phyloP scores from a whole-genome alignment of 2,113 vertebrate genomes.

The Saguinus midas region DNA sequence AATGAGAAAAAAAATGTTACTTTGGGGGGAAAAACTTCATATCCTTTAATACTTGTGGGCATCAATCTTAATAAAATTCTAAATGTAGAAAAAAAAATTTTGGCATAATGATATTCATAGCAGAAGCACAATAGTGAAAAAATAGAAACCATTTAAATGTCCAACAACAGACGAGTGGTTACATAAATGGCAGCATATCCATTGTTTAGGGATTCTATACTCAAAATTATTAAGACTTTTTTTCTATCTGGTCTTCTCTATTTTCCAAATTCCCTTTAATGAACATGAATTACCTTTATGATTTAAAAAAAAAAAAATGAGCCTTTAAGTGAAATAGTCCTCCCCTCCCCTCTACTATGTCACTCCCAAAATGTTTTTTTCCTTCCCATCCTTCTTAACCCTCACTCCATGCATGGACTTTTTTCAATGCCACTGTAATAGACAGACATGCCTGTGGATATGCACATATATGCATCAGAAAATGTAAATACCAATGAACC shows the following conservation, averaged over 20 bases:
- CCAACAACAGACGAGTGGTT: not conserved
- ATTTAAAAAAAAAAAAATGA: not conserved
- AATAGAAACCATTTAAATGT: not conserved
- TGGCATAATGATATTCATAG: not conserved
- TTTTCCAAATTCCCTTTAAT: slow-evolving; percentile 28
- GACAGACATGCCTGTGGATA: not conserved
- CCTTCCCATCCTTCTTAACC: not conserved
- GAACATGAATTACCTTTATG: not conserved
- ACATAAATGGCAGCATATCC: not conserved
- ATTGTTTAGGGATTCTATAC: not conserved
- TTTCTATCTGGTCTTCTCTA: not conserved
- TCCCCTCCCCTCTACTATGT: not conserved
- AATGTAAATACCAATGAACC: not conserved
- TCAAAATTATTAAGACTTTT: not conserved
- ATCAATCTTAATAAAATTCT: not conserved
- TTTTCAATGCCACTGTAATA: not conserved
- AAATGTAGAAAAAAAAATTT: not conserved
- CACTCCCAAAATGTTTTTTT: not conserved
- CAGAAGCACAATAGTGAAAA: not conserved
- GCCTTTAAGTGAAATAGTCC: not conserved
- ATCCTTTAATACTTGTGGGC: not conserved
- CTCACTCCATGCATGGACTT: not conserved
- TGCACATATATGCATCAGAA: too few relatives aligned
- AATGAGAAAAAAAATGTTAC: not conserved
- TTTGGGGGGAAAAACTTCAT: not conserved